A percentile compares a stretch with the other conserved stretches of the same genome.
Conservation (phyloP, 2,888 invertebrate genomes). For the Creontiades dilutus region DNA sequence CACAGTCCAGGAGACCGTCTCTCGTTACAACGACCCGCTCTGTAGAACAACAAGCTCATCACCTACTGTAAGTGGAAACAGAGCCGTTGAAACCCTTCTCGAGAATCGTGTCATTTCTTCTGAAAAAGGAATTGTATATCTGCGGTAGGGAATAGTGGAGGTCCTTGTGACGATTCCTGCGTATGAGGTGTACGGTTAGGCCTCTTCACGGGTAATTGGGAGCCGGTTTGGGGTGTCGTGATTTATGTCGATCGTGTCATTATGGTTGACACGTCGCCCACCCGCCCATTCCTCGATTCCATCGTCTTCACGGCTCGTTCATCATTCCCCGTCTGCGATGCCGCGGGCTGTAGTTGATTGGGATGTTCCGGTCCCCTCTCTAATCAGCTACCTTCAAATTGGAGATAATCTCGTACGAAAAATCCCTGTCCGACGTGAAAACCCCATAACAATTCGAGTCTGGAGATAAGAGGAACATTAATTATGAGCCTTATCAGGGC, state of each 20-base stretch:
- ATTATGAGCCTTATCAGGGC: too few species aligned
- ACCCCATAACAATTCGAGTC: too few species aligned
- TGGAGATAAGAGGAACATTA: too few species aligned
- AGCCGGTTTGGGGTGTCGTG: conserved; percentile 22
- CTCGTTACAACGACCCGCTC: not conserved
- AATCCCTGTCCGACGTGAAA: too few species aligned
- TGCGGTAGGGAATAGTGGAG: not conserved
- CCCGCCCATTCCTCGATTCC: not conserved
- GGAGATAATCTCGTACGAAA: too few species aligned
- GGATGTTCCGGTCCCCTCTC: not conserved
- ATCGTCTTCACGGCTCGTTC: conserved; percentile 3
- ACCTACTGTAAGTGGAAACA: not conserved
- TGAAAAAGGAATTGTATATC: not conserved
- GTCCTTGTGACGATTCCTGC: not conserved
- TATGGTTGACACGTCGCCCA: not conserved
- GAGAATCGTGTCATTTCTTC: not conserved
- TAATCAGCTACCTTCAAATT: not conserved
- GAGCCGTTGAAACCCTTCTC: not conserved
- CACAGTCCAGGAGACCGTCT: not conserved
- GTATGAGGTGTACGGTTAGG: not conserved
- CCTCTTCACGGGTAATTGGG: conserved; percentile 16
- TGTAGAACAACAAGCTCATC: not conserved
- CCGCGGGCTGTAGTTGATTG: not conserved
- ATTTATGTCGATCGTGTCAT: conserved; percentile 42
- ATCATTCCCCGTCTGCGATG: not conserved